Base-by-base conservation (phyloP, 2,113 vertebrate species). In the Sylvietta virens region DNA sequence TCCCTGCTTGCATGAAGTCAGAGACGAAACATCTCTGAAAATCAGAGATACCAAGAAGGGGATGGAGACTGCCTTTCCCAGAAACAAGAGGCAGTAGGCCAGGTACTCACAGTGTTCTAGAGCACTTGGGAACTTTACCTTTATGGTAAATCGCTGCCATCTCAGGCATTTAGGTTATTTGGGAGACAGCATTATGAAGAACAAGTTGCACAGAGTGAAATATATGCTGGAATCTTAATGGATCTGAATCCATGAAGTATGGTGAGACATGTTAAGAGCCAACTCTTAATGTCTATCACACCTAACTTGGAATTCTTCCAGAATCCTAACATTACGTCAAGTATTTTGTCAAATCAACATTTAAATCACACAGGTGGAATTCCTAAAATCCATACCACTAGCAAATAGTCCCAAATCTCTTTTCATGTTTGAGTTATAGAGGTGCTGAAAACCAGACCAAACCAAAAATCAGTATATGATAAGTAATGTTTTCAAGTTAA, bases 371-470 rank as follows among this genome's bases (percentile, higher is more conserved):
- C 11, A n/a, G 15, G 27, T 54, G 5, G 10, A 78, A 74, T 24
- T 54, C 57, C 27, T 71, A 61, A 78, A 86, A 84, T 51, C 26
- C 10, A 1, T 2, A 44, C 9, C 7, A 11, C 15, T 37, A 74
- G 28, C 54, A 73, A 9, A 8, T 8, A 65, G 54, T 35, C 37
- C 37, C 40, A 33, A 72, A 35, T 15, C 27, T 42, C 7, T 58
- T 58, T n/a, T n/a, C 22, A n/a, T 22, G 5, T 6, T 10, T 0
- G 1, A 61, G 11, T 22, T 58, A 50, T 0, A 44, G 21, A 48
- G 26, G 31, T 35, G 21, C 27, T 71, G 13, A 71, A 80, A 72
- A 62, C 0, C 11, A 60, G 42, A 54, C 1, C 37, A 61, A 50
- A 18, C 6, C 7, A 39, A n/a, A 85, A 11, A 39, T 26, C 18